Evolutionary conservation across 2,797 vertebrate species (phyloP).

Genomic region (Sebastes reedi): DNA sequence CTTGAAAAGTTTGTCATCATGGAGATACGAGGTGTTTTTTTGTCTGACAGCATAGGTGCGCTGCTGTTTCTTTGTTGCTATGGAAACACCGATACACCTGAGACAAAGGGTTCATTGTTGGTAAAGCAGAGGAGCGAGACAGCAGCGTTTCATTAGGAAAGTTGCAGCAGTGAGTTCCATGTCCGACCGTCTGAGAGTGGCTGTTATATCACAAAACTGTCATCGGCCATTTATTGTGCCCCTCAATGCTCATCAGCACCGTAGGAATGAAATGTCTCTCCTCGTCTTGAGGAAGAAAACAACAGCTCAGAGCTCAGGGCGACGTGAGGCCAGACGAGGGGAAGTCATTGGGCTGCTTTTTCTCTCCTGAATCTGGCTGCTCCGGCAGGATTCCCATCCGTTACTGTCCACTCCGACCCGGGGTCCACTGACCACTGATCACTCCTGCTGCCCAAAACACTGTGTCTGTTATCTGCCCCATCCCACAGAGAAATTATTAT

Average conservation of each 20-base stretch:
- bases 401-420: rapidly evolving
- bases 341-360: too few relatives aligned
- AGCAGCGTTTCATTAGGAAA: constrained; percentile 38
- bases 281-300: neutral
- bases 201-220: constrained; percentile 15
- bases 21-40: neutral
- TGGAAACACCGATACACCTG: constrained; percentile 13
- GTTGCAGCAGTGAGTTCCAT: constrained; percentile 1
- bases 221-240: neutral
- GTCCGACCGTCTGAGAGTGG: neutral
- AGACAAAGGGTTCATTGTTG: constrained; percentile 52
- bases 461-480: too few relatives aligned
- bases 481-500: too few relatives aligned
- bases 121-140: constrained; percentile 32
- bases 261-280: neutral
- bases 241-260: neutral
- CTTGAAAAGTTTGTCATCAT: neutral
- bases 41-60: neutral
- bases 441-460: too few relatives aligned
- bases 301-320: neutral
- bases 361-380: too few relatives aligned
- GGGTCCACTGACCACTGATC: too few relatives aligned
- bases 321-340: neutral
- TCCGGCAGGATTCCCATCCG: too few relatives aligned
- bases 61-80: constrained; percentile 31